Evolutionary conservation across 2,888 invertebrate species (phyloP).

Genomic region (Reticulitermes lucifugus): DNA sequence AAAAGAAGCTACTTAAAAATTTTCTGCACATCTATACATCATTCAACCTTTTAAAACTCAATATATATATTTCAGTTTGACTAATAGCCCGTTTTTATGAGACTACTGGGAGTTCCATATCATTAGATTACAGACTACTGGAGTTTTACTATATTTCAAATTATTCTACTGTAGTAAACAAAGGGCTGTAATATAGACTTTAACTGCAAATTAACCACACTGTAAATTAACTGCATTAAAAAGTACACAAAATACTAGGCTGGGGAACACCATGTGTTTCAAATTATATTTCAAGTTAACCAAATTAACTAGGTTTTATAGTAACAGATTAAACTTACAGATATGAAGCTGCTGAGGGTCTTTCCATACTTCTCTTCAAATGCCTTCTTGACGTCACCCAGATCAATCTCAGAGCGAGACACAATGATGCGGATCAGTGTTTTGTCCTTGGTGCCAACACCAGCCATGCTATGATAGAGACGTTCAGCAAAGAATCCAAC

Average conservation of each 20-base stretch:
- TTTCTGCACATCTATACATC: background rate
- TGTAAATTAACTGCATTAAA: too few relatives aligned
- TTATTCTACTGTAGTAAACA: too few relatives aligned
- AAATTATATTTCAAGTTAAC: too few relatives aligned
- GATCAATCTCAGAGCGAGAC: constrained; percentile 90
- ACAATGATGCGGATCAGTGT: constrained; percentile 93
- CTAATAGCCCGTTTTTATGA: too few relatives aligned
- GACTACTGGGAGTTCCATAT: too few relatives aligned
- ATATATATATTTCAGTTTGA: background rate
- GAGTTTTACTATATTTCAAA: too few relatives aligned
- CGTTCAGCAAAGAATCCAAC: constrained; percentile 93
- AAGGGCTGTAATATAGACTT: too few relatives aligned
- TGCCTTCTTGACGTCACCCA: constrained; percentile 92
- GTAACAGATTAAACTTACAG: constrained; percentile 71
- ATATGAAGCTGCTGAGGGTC: constrained; percentile 85
- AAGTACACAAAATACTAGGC: too few relatives aligned
- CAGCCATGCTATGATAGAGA: constrained; percentile 91
- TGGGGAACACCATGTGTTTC: too few relatives aligned
- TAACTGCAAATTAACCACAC: too few relatives aligned
- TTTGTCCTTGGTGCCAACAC: constrained; percentile 90
- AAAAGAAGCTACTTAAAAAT: background rate
- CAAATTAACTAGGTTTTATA: too few relatives aligned
- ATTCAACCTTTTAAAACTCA: background rate
- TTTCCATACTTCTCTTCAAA: constrained; percentile 87
- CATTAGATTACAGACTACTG: too few relatives aligned